Percentiles rank a stretch among this genome's conserved stretches.
Conservation (phyloP, 2,888 invertebrate species). For the Cerceris ruficornis region DNA sequence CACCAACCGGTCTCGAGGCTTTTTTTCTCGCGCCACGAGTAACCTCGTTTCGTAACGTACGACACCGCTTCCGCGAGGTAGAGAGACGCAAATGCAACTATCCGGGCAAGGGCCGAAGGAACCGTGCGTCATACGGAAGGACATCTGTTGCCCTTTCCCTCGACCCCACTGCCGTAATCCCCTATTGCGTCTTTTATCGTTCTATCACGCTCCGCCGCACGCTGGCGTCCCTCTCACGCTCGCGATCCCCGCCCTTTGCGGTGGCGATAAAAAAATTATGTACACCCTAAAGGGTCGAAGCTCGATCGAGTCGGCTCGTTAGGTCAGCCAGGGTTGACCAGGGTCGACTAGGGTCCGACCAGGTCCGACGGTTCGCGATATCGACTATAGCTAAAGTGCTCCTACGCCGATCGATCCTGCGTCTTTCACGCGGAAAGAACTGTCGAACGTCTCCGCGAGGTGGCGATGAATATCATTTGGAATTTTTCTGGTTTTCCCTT, state of each 20-base stretch:
- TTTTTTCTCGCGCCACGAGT: slow-evolving; percentile 15
- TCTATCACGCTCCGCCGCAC: neutral
- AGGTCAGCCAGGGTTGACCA: neutral
- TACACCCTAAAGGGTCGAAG: neutral
- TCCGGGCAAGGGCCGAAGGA: slow-evolving; percentile 53
- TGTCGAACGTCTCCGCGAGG: slow-evolving; percentile 23
- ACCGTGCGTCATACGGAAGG: slow-evolving; percentile 71
- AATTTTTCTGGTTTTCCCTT: too few species aligned
- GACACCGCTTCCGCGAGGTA: slow-evolving; percentile 53
- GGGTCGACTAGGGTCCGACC: neutral
- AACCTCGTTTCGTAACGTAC: slow-evolving; percentile 23
- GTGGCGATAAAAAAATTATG: slow-evolving; percentile 33
- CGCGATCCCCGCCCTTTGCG: slow-evolving; percentile 19
- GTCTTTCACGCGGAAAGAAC: slow-evolving; percentile 17
- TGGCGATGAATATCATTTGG: neutral
- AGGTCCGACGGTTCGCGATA: slow-evolving; percentile 18
- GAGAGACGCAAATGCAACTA: slow-evolving; percentile 60
- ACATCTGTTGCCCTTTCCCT: slow-evolving; percentile 72
- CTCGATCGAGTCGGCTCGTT: slow-evolving; percentile 2
- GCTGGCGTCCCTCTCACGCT: neutral
- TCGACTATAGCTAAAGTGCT: slow-evolving; percentile 45
- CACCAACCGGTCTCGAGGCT: slow-evolving; percentile 39
- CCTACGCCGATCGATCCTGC: slow-evolving; percentile 61
- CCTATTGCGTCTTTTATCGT: slow-evolving; percentile 7
- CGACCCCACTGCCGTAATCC: slow-evolving; percentile 38